phyloP scores from a whole-genome alignment of 1,140 invertebrate species.

The Tetragonula clypearis region DNA sequence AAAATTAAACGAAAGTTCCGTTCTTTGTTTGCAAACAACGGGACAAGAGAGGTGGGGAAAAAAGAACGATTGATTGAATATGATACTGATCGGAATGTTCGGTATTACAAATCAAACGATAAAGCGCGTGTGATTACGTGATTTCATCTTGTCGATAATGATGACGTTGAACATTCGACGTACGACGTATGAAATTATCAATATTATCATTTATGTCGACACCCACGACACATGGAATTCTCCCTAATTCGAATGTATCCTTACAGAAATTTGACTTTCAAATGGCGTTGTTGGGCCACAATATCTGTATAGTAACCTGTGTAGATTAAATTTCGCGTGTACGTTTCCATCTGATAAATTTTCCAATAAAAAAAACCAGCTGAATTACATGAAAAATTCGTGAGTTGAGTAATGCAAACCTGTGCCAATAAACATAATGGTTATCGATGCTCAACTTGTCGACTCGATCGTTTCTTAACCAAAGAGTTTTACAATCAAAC shows the following conservation, averaged over 20 bases:
- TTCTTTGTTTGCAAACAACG: background rate
- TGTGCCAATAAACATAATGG: too few relatives aligned
- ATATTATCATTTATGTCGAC: too few relatives aligned
- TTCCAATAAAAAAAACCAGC: too few relatives aligned
- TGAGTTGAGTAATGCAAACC: too few relatives aligned
- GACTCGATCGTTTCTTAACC: too few relatives aligned
- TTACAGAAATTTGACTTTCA: too few relatives aligned
- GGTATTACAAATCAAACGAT: constrained; percentile 25
- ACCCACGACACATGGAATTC: background rate
- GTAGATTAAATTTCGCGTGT: background rate
- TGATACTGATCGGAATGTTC: constrained; percentile 37
- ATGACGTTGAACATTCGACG: background rate
- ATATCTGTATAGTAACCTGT: too few relatives aligned
- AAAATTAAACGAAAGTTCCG: constrained; percentile 38
- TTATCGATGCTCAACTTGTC: too few relatives aligned
- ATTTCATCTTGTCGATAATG: background rate
- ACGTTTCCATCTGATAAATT: too few relatives aligned
- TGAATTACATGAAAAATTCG: too few relatives aligned
- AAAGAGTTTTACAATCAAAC: too few relatives aligned
- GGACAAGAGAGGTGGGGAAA: background rate
- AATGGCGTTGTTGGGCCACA: too few relatives aligned
- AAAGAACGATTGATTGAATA: background rate
- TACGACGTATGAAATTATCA: background rate
- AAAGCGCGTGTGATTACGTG: background rate
- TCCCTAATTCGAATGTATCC: background rate